Base-by-base conservation (phyloP, 2,888 invertebrate genomes). In the Pherbina coryleti region DNA sequence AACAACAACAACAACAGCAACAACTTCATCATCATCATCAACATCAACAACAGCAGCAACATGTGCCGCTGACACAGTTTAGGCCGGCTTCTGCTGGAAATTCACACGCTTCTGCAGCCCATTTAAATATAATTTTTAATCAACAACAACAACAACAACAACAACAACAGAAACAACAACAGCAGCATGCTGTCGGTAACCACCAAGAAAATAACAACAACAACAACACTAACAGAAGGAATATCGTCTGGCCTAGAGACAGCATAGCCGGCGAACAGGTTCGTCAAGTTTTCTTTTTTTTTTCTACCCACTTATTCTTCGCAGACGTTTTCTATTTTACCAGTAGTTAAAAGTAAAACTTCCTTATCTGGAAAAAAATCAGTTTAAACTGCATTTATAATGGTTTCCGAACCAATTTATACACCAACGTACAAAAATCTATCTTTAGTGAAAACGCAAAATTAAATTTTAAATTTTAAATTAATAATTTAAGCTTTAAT, bases 221-320 rank as follows among this genome's bases (percentile, higher is more conserved):
- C 78, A 62, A 57, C 70, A 81, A 71, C 70, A 69, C 37, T 66
- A 77, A 79, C 76, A 82, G 80, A 79, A 80, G 79, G 81, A 83
- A 81, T 75, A 64, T 69, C 76, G 81, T 81, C 75, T 84, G 83
- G 83, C 79, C 82, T 77, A 82, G 80, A 81, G 82, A 82, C 78
- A 79, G 79, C 79, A 76, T 80, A 79, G 69, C 80, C 44, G 79
- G 78, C 78, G 84, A 85, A 83, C 85, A 85, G 86, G 84, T 85
- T 84, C 82, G 85, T 86, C 82, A 84, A 84, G 84, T 84, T 84
- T 84, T 84, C 78, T 81, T 79, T 82, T 75, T 53, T 57, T 72
- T 28, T 70, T 31, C 53, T 8, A 25, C 17, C 22, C 37, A 57
- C 57, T 22, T 83, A 84, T 81, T 85, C 82, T 76, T 84, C 83